These are phyloP conservation scores for Prionailurus bengalensis DNA, from an alignment of 2,113 vertebrate genomes.

Conservation along the genomic window DNA sequence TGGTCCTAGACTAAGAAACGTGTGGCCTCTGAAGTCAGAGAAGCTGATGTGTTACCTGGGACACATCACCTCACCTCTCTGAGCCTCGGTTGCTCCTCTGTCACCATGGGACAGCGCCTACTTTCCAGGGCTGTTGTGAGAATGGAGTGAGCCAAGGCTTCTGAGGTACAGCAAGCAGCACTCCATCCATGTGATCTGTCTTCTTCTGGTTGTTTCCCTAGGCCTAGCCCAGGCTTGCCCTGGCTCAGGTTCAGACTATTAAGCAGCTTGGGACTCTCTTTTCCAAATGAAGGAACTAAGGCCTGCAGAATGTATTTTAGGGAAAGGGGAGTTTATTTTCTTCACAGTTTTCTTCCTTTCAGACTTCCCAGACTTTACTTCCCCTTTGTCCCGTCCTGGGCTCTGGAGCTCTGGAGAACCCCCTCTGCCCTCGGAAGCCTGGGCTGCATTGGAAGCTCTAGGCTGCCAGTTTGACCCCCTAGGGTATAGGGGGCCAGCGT, in stretches of 20 bases:
- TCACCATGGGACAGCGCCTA: background rate
- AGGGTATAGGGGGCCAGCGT: background rate
- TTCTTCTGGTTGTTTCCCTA: background rate
- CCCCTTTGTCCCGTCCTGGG: background rate
- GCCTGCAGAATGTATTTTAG: background rate
- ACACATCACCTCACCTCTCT: background rate
- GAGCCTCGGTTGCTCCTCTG: background rate
- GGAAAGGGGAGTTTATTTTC: background rate
- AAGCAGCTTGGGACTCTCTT: background rate
- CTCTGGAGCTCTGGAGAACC: background rate
- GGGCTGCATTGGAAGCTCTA: background rate
- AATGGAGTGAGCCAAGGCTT: background rate
- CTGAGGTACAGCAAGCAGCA: rapidly evolving
- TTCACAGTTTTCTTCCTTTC: background rate
- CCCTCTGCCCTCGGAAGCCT: background rate
- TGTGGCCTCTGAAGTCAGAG: background rate
- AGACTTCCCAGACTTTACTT: background rate
- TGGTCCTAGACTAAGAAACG: background rate
- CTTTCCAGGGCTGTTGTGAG: background rate
- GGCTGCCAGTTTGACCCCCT: background rate
- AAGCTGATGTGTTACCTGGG: background rate
- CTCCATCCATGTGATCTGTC: background rate
- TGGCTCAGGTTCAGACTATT: background rate
- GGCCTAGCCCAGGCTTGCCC: background rate
- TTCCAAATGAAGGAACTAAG: background rate